These are phyloP conservation scores for Parascotia fuliginaria DNA, from an alignment of 2,888 invertebrate species.

Conservation along the genomic window DNA sequence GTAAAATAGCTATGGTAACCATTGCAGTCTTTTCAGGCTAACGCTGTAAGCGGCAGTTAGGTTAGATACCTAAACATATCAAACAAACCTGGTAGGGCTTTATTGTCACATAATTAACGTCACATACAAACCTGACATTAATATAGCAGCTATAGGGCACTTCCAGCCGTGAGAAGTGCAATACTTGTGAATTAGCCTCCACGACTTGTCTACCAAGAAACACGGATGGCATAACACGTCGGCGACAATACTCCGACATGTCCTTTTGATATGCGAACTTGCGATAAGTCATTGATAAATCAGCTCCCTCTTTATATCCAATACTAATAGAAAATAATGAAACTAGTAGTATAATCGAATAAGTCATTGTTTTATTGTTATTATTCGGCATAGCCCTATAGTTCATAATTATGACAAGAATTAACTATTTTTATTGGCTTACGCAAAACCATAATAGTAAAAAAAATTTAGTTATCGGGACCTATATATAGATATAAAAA, in stretches of 20 bases:
- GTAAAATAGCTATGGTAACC: too few species aligned
- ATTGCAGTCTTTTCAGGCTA: too few species aligned
- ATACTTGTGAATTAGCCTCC: constrained; percentile 64
- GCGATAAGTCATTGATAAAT: constrained; percentile 15
- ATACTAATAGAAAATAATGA: constrained; percentile 14
- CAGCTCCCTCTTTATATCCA: constrained; percentile 17
- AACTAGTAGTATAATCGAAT: constrained; percentile 15
- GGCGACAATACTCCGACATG: constrained; percentile 71
- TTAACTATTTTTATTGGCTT: too few species aligned
- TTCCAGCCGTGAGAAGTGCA: constrained; percentile 68
- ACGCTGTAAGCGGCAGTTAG: too few species aligned
- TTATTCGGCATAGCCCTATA: constrained; percentile 24
- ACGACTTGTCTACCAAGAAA: constrained; percentile 68
- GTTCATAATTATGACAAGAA: constrained; percentile 10
- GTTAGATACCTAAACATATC: too few species aligned
- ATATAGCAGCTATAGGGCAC: constrained; percentile 73
- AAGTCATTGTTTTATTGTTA: constrained; percentile 22
- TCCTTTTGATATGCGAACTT: constrained; percentile 67
- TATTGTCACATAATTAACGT: not conserved
- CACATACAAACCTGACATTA: constrained; percentile 60
- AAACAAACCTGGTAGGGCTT: too few species aligned
- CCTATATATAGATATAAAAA: too few species aligned
- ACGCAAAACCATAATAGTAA: too few species aligned
- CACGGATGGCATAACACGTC: constrained; percentile 70
- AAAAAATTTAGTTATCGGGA: too few species aligned